Evolutionary conservation across 2,888 invertebrate genomes (phyloP), one percentile per base, ranked within the genome.

Genomic region (Lasioglossum pauxillum): DNA sequence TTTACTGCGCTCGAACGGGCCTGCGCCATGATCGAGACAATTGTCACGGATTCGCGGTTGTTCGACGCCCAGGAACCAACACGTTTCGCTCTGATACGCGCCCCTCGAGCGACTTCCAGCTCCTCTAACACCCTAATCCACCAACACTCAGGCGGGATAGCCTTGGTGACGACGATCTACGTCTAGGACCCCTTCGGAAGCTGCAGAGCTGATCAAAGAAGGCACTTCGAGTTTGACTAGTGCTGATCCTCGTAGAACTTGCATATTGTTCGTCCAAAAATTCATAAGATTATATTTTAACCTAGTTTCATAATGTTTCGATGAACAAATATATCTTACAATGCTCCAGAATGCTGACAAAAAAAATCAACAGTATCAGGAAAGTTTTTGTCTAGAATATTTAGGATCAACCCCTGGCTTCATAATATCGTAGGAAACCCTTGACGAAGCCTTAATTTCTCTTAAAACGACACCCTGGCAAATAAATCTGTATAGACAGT

Each of bases 1-100:
- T 84, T 82, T 78, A 71, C 75, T n/a, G 44, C 83, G 41, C 71
- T 53, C n/a, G 23, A 19, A 41, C 72, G 76, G 57, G 38, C 31
- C 57, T 60, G 35, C 19, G 60, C 44, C 23, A 76, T 83, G 76
- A 80, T 74, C 46, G 85, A 23, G 77, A 83, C 82, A 83, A 87
- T 88, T 84, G 81, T 77, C 82, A 14, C 46, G 16, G 81, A 74
- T 81, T 83, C 53, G 44, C 73, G 5, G 23, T 31, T 74, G 49
- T 60, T 76, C 31, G 12, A 16, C 60, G 57, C 23, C 60, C 64
- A 16, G 19, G 46, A 64, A 49, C 23, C 38, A 35, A 23, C 2
- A 10, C 41, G 73, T 44, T 78, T 74, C 16, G 27, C 44, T 41
- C 41, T 23, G 35, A 69, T 38, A 69, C 35, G 31, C 46, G 67